Percentiles rank a stretch among this genome's conserved stretches.
These are phyloP conservation scores for Cheilosia impressa DNA, from an alignment of 2,888 invertebrate genomes.

Conservation along the genomic window DNA sequence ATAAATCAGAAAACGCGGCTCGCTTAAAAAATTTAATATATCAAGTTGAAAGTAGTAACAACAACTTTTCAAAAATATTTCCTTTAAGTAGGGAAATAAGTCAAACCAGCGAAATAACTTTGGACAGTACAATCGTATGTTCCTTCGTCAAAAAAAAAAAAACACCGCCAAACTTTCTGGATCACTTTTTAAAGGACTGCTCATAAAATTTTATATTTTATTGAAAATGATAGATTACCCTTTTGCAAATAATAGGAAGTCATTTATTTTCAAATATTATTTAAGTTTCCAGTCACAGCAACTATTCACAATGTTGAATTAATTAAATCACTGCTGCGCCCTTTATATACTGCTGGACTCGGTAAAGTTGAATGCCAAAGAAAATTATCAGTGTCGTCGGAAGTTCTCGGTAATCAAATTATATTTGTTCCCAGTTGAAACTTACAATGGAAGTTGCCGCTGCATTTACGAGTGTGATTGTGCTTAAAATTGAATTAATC, in stretches of 20 bases:
- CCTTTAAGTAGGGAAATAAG: too few relatives aligned
- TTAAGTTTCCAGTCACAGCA: not conserved
- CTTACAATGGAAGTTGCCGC: not conserved
- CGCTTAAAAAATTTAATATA: too few relatives aligned
- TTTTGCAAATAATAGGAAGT: not conserved
- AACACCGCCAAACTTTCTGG: too few relatives aligned
- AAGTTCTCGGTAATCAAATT: slow-evolving; percentile 14
- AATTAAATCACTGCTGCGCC: slow-evolving; percentile 9
- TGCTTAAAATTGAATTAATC: not conserved
- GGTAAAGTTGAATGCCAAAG: slow-evolving; percentile 7
- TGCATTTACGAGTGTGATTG: not conserved
- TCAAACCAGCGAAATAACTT: too few relatives aligned
- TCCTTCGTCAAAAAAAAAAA: too few relatives aligned
- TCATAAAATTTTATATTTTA: too few relatives aligned
- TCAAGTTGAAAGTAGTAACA: too few relatives aligned
- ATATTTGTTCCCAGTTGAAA: not conserved
- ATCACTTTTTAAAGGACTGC: too few relatives aligned
- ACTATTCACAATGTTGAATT: not conserved
- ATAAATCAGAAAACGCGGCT: too few relatives aligned
- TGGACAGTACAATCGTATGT: too few relatives aligned
- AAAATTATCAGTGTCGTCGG: slow-evolving; percentile 17
- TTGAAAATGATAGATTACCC: not conserved
- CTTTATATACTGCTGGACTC: not conserved
- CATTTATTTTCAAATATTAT: not conserved
- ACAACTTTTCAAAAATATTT: too few relatives aligned